Base-by-base conservation (phyloP, 2,888 invertebrate species). In the Augiades crinisus region DNA sequence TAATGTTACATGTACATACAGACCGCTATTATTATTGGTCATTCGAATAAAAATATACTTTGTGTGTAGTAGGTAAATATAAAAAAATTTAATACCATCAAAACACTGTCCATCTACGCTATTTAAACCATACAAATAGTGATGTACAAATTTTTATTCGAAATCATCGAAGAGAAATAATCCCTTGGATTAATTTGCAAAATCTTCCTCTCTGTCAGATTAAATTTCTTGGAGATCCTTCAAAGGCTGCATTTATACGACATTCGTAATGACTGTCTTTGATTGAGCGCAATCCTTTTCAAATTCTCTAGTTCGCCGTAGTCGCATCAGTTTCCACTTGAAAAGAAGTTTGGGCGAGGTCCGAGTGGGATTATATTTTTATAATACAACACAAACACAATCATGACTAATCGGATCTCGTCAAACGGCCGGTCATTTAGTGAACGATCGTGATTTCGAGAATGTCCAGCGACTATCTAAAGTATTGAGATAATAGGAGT, bases 401-500 rank as follows among this genome's bases (percentile, higher is more conserved):
- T 86, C 85, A 80, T 75, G 80, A 86, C 81, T 88, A 89, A 89
- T 89, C 88, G 85, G 85, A 89, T 89, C 79, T 81, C 70, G 70
- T 78, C 76, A 80, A 87, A 87, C 82, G 78, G 80, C 75, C 76
- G 85, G 89, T 85, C 81, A 86, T 88, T 89, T 86, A 75, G 77
- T 68, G 70, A 82, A 75, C 84, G 83, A 82, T 82, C 60, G 78
- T 74, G 70, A 73, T 75, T 75, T 73, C 66, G 70, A 72, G 78
- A 82, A 84, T 81, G 81, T 83, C 78, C 68, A 75, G 82, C 75
- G 85, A 77, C 87, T 88, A 89, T 89, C 89, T 88, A 87, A 88
- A 88, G 85, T 86, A 86, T 80, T 79, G 84, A 88, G 89, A 88
- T 89, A 88, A 88, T 89, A 79, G 81, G 77, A 73, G 78, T 78